phyloP scores from a whole-genome alignment of 2,113 vertebrate species.

The Numida meleagris region DNA sequence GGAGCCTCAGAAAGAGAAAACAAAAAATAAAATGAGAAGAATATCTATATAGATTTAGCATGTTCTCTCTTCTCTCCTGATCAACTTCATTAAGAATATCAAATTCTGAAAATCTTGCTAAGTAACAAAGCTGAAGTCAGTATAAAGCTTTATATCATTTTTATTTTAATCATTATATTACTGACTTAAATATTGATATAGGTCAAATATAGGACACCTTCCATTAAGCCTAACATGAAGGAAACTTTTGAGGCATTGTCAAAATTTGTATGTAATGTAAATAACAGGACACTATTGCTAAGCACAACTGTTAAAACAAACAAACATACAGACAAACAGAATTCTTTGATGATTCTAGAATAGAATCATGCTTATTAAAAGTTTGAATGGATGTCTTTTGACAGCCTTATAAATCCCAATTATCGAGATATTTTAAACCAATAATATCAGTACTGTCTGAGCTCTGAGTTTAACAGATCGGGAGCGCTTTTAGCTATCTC shows the following conservation, averaged over 20 bases:
- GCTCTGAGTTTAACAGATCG: not conserved
- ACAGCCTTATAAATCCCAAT: not conserved
- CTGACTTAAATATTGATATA: not conserved
- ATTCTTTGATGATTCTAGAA: not conserved
- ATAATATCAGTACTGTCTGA: not conserved
- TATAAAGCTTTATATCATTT: not conserved
- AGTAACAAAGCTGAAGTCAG: not conserved
- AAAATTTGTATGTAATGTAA: not conserved
- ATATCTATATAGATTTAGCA: not conserved
- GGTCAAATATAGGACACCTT: not conserved
- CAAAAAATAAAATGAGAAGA: not conserved
- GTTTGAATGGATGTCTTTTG: not conserved
- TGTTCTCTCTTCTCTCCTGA: not conserved
- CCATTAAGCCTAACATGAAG: not conserved
- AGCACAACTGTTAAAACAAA: not conserved
- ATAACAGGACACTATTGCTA: not conserved
- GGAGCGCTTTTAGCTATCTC: not conserved
- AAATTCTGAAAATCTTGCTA: not conserved
- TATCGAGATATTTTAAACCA: not conserved
- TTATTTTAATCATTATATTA: not conserved
- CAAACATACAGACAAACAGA: fast-evolving
- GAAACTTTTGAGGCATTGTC: not conserved
- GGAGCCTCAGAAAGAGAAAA: not conserved
- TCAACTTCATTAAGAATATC: not conserved
- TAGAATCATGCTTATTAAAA: not conserved